Conservation (phyloP, 2,113 vertebrate genomes). For the Pimephales promelas region DNA sequence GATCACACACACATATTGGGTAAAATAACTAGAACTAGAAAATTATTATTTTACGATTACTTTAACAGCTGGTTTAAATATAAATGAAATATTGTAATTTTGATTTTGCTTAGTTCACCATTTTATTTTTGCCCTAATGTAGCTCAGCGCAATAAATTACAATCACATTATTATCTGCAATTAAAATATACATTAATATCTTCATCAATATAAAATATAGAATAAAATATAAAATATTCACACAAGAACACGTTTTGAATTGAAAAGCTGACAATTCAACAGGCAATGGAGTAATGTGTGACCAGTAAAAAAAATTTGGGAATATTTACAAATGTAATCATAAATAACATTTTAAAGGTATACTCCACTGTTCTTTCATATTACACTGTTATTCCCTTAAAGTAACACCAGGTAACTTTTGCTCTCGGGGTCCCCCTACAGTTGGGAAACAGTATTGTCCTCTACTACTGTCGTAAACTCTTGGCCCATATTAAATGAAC, state of each 20-base stretch:
- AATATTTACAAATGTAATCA: not conserved
- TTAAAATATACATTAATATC: not conserved
- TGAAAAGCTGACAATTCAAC: not conserved
- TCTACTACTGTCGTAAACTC: no score
- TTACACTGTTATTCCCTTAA: no score
- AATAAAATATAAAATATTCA: not conserved
- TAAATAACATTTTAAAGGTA: not conserved
- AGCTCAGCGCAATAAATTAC: not conserved
- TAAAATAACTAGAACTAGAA: not conserved
- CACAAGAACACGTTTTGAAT: not conserved
- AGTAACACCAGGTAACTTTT: no score
- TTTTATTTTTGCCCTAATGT: not conserved
- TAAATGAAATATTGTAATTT: not conserved
- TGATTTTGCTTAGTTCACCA: not conserved
- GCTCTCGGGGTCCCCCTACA: no score
- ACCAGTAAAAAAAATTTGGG: not conserved
- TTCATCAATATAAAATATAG: not conserved
- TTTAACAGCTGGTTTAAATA: not conserved
- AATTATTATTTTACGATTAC: not conserved
- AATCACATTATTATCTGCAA: not conserved
- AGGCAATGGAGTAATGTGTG: not conserved
- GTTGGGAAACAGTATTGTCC: no score
- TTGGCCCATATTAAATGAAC: no score
- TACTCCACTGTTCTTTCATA: no score
- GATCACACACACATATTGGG: not conserved